Evolutionary conservation across 2,888 invertebrate species (phyloP).

Genomic region (Lissocephala sabroskyi): DNA sequence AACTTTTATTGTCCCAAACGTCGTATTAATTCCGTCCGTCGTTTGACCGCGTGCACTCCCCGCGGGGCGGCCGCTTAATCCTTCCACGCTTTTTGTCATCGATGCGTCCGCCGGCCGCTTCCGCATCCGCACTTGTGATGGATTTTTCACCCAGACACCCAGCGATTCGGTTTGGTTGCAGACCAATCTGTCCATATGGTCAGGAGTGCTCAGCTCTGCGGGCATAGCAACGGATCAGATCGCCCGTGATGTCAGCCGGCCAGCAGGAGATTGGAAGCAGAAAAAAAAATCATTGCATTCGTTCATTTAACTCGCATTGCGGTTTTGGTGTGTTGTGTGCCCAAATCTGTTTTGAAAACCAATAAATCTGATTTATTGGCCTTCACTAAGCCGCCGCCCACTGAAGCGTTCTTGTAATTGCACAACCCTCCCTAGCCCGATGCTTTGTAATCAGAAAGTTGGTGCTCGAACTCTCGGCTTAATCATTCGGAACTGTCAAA

Average conservation of each 20-base stretch:
- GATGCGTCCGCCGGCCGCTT: constrained; percentile 22
- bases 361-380: constrained; percentile 66
- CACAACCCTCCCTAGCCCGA: no score
- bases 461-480: no score
- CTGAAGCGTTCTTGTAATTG: no score
- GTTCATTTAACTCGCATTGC: constrained; percentile 41
- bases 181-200: constrained; percentile 44
- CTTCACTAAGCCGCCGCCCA: constrained; percentile 1
- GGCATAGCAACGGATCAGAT: no score
- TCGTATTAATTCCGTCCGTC: constrained; percentile 11
- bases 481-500: no score
- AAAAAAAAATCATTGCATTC: constrained; percentile 20
- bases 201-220: constrained; percentile 22
- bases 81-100: constrained; percentile 61
- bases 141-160: constrained; percentile 48
- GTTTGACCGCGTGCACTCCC: no score
- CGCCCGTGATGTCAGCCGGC: constrained; percentile 3
- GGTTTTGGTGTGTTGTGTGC: constrained; percentile 26
- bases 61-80: constrained; percentile 51
- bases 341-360: constrained; percentile 65
- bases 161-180: no score
- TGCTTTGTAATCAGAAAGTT: no score
- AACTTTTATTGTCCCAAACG: constrained; percentile 54
- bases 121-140: constrained; percentile 42
- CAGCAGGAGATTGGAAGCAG: constrained; percentile 11